Conservation (phyloP, 2,888 invertebrate species). For the Argyresthia albistria region DNA sequence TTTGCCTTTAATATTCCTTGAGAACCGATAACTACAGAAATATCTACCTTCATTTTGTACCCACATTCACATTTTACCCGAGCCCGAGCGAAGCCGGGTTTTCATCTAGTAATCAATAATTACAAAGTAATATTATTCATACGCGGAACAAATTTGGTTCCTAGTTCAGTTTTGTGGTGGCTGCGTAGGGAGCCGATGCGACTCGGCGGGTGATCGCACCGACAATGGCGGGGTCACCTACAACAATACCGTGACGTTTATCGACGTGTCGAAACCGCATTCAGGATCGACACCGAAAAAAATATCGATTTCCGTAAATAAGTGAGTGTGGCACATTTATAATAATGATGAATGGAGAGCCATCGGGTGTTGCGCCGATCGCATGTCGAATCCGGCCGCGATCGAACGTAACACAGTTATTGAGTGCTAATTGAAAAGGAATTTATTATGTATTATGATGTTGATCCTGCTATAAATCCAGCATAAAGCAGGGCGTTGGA, state of each 20-base stretch:
- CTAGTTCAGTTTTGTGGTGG: slow-evolving; percentile 21
- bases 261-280: slow-evolving; percentile 61
- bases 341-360: slow-evolving; percentile 67
- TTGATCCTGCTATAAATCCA: slow-evolving; percentile 54
- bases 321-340: slow-evolving; percentile 71
- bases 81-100: too few species aligned
- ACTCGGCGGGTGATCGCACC: slow-evolving; percentile 39
- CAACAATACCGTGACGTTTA: slow-evolving; percentile 63
- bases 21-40: too few species aligned
- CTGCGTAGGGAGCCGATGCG: slow-evolving; percentile 11
- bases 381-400: slow-evolving; percentile 61
- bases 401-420: slow-evolving; percentile 45
- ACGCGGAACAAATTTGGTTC: slow-evolving; percentile 58
- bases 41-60: too few species aligned
- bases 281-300: slow-evolving; percentile 66
- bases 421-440: slow-evolving; percentile 64
- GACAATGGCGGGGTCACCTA: slow-evolving; percentile 59
- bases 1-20: too few species aligned
- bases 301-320: slow-evolving; percentile 74
- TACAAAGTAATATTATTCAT: slow-evolving; percentile 52
- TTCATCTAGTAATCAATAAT: slow-evolving; percentile 72
- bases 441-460: slow-evolving; percentile 29
- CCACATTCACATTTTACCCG: too few species aligned
- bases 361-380: slow-evolving; percentile 56
- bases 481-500: slow-evolving; percentile 51